Conservation (phyloP, 2,797 vertebrate species). For the Vipera latastei region DNA sequence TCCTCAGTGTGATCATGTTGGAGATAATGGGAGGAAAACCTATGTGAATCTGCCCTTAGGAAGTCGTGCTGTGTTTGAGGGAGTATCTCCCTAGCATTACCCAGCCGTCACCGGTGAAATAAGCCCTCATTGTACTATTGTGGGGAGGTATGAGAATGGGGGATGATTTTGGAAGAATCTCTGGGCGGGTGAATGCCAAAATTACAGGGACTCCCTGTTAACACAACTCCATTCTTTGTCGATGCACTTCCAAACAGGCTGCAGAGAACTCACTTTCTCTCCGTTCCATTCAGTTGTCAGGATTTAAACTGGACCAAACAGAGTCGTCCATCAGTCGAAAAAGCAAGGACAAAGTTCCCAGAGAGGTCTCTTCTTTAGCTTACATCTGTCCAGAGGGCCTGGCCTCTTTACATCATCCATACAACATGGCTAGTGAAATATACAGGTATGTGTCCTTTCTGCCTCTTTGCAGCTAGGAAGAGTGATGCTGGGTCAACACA, state of each 20-base stretch:
- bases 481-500: not conserved
- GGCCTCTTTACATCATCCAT: conserved; percentile 58
- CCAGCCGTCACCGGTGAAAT: not conserved
- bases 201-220: not conserved
- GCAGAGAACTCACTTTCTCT: not conserved
- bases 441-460: conserved; percentile 78
- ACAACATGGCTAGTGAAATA: conserved; percentile 80
- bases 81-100: not conserved
- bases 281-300: conserved; percentile 75
- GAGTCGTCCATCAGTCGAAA: conserved; percentile 78
- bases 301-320: conserved; percentile 84
- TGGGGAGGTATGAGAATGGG: not conserved
- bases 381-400: conserved; percentile 80
- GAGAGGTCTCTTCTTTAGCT: conserved; percentile 51
- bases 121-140: not conserved
- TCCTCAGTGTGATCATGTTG: not conserved
- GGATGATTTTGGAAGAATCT: not conserved
- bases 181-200: not conserved
- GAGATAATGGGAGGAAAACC: not conserved
- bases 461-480: not conserved
- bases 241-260: not conserved
- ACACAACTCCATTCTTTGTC: not conserved
- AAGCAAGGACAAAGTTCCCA: conserved; percentile 29
- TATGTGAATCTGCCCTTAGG: not conserved
- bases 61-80: not conserved